Conservation (phyloP, 2,888 invertebrate genomes). For the Achlya flavicornis region DNA sequence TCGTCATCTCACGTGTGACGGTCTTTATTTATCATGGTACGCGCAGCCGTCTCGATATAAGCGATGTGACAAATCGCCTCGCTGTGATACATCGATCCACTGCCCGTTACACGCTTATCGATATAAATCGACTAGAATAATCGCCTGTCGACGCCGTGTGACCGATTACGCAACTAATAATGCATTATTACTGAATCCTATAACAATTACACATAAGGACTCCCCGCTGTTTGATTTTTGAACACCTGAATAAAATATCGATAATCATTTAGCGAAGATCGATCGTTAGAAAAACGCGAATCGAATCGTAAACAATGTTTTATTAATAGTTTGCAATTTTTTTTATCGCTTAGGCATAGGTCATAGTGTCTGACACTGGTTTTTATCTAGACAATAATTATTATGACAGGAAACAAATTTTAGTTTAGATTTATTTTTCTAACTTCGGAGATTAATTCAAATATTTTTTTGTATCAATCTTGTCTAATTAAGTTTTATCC, state of each 20-base stretch:
- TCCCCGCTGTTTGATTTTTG: constrained; percentile 34
- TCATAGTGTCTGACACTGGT: constrained; percentile 37
- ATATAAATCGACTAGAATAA: constrained; percentile 43
- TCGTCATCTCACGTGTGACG: background rate
- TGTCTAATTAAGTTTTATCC: background rate
- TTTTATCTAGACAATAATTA: constrained; percentile 26
- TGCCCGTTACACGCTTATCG: constrained; percentile 38
- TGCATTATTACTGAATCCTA: constrained; percentile 45
- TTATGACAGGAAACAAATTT: background rate
- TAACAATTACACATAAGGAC: constrained; percentile 48
- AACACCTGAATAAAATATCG: constrained; percentile 25
- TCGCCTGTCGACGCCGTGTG: constrained; percentile 30
- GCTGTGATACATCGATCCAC: constrained; percentile 46
- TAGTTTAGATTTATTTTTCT: too few species aligned
- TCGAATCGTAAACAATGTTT: constrained; percentile 29
- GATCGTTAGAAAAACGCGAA: constrained; percentile 27
- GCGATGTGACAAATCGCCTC: constrained; percentile 58
- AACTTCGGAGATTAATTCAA: too few species aligned
- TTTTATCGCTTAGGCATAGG: constrained; percentile 30
- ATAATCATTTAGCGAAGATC: constrained; percentile 31
- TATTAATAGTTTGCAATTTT: constrained; percentile 38
- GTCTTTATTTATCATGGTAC: constrained; percentile 17
- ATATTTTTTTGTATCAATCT: too few species aligned
- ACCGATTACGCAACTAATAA: constrained; percentile 47
- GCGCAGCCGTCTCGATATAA: constrained; percentile 29